Percentiles rank a stretch among this genome's conserved stretches.
Conservation (phyloP, 2,888 invertebrate genomes). For the Lithophane leautieri region DNA sequence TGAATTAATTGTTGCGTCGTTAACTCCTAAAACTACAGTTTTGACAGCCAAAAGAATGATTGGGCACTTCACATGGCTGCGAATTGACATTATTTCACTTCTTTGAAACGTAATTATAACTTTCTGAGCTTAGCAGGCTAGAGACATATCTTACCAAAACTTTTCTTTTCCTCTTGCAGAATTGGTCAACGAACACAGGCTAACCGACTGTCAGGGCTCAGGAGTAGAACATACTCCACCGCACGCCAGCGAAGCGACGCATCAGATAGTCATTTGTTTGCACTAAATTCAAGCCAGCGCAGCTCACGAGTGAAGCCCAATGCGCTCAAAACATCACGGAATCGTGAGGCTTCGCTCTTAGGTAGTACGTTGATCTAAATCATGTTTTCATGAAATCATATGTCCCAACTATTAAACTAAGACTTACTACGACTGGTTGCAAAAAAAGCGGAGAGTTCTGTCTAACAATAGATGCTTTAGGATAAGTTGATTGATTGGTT, state of each 20-base stretch:
- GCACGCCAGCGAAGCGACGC: not conserved
- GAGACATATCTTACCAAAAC: not conserved
- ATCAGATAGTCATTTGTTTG: no score
- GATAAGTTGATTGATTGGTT: no score
- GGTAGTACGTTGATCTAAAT: no score
- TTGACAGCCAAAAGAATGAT: not conserved
- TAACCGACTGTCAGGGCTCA: not conserved
- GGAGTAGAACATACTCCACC: not conserved
- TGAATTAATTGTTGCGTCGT: not conserved
- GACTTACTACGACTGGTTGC: no score
- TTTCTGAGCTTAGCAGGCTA: not conserved
- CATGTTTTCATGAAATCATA: no score
- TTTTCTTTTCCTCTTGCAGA: not conserved
- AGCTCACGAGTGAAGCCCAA: no score
- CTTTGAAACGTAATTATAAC: not conserved
- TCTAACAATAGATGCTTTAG: no score
- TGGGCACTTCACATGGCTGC: not conserved
- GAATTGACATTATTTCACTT: not conserved
- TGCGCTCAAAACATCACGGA: not conserved
- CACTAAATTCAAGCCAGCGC: no score
- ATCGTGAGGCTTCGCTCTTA: no score
- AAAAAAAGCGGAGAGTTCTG: no score
- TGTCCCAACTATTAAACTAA: no score
- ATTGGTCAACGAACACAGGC: not conserved
- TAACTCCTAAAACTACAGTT: not conserved